These are phyloP conservation scores for Mungos mungo DNA, from an alignment of 2,113 vertebrate genomes.

Conservation along the genomic window DNA sequence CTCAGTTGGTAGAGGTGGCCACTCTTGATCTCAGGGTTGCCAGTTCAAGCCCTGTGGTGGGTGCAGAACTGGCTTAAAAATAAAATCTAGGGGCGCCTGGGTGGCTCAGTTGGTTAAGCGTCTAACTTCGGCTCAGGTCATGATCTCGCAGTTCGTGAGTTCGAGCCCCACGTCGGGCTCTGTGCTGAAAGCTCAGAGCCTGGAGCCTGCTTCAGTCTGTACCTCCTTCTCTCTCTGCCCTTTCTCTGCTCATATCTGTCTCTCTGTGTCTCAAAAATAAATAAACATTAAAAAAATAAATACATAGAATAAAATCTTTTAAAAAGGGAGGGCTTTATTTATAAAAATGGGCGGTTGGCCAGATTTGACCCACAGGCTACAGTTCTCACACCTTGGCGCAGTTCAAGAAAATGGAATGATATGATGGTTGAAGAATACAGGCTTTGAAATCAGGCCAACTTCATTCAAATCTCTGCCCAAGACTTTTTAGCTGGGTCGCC, in stretches of 20 bases:
- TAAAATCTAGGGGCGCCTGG: neutral
- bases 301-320: neutral
- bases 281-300: neutral
- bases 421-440: neutral
- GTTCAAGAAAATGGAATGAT: neutral
- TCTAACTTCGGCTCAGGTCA: too few relatives aligned
- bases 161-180: too few relatives aligned
- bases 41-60: neutral
- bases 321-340: neutral
- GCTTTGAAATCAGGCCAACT: neutral
- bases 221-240: too few relatives aligned
- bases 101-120: too few relatives aligned
- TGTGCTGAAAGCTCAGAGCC: too few relatives aligned
- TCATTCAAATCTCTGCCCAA: neutral
- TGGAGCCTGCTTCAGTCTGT: too few relatives aligned
- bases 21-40: neutral
- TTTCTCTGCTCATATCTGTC: too few relatives aligned
- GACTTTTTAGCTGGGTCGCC: neutral
- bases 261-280: too few relatives aligned
- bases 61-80: neutral
- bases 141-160: too few relatives aligned
- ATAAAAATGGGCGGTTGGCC: neutral
- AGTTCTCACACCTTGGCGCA: too few relatives aligned
- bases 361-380: neutral
- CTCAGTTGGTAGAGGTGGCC: neutral